Evolutionary conservation across 2,888 invertebrate genomes (phyloP).

Genomic region (Acanthosepion lycidas): DNA sequence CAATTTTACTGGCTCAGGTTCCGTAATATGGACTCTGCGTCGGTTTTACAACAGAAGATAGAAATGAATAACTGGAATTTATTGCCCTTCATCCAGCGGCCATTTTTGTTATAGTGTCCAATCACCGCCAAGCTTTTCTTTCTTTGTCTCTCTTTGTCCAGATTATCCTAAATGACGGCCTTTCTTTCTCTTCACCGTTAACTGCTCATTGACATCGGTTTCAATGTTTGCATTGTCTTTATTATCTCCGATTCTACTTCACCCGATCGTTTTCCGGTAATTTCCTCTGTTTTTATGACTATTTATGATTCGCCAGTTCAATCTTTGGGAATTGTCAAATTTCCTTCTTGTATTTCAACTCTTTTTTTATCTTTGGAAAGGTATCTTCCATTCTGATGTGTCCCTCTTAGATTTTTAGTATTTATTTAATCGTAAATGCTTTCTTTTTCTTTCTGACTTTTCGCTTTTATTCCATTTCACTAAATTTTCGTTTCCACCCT

Average conservation of each 20-base stretch:
- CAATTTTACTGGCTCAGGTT: not conserved
- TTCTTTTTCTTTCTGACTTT: not conserved
- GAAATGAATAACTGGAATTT: not conserved
- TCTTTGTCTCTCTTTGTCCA: not conserved
- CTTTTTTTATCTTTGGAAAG: not conserved
- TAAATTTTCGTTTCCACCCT: not conserved
- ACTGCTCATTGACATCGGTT: not conserved
- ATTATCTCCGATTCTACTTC: not conserved
- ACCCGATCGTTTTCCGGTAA: conserved; percentile 8
- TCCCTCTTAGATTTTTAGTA: not conserved
- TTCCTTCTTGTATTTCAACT: not conserved
- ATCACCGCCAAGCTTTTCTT: not conserved
- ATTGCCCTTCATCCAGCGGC: not conserved
- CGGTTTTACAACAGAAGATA: not conserved
- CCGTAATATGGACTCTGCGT: not conserved
- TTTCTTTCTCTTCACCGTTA: not conserved
- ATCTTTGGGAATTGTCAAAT: conserved; percentile 33
- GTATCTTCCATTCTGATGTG: not conserved
- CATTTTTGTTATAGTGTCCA: conserved; percentile 4
- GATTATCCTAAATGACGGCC: conserved; percentile 6
- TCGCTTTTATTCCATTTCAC: not conserved
- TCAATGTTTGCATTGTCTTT: conserved; percentile 1
- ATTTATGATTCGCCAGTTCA: not conserved
- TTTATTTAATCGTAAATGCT: not conserved
- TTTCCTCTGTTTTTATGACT: not conserved